Evolutionary conservation across 2,797 vertebrate genomes (phyloP).

Genomic region (Falco naumanni): DNA sequence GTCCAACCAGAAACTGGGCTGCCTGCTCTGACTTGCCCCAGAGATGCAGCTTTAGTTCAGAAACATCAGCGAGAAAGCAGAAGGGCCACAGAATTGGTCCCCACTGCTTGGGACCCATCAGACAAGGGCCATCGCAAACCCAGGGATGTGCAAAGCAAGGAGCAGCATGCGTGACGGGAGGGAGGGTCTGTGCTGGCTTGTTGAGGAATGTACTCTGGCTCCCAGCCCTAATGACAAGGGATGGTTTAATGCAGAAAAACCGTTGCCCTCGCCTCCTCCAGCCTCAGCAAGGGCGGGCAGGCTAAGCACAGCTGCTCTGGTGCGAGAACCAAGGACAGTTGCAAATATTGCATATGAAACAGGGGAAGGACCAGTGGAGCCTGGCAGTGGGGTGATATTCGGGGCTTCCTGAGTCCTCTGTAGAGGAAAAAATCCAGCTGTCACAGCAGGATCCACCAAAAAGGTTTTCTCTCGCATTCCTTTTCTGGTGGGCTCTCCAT

Average conservation of each 20-base stretch:
- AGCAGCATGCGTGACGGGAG: neutral
- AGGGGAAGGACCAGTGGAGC: neutral
- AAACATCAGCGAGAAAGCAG: neutral
- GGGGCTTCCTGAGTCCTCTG: neutral
- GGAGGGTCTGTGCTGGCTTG: neutral
- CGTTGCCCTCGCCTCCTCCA: neutral
- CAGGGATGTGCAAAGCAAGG: neutral
- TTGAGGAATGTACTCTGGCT: constrained; percentile 4
- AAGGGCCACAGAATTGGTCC: neutral
- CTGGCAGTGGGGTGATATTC: neutral
- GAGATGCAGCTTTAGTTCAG: constrained; percentile 26
- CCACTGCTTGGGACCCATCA: neutral
- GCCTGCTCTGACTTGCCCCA: constrained; percentile 71
- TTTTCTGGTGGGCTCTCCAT: neutral
- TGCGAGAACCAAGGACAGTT: neutral
- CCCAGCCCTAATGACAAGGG: neutral
- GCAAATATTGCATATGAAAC: neutral
- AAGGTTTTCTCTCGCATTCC: neutral
- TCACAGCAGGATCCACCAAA: neutral
- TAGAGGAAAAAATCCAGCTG: neutral
- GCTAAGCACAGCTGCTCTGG: neutral
- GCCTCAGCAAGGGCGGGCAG: neutral
- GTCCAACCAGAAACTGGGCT: constrained; percentile 70
- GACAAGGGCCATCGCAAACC: neutral
- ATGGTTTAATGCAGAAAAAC: neutral